Percentiles rank a stretch among this genome's conserved stretches.
phyloP scores from a whole-genome alignment of 2,113 vertebrate genomes.

The Rhinolophus ferrumequinum region DNA sequence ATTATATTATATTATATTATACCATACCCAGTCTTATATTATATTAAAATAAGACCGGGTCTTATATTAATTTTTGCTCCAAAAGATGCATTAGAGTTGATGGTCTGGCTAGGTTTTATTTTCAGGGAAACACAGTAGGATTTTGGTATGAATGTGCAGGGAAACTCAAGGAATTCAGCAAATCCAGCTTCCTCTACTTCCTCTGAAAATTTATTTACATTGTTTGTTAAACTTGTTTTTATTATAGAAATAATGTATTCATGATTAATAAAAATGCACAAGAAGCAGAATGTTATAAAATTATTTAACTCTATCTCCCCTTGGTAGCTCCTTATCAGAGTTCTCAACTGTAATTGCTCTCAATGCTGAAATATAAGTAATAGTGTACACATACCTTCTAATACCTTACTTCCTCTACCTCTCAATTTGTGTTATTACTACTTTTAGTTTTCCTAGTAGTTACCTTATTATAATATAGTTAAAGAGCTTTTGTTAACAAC shows the following conservation, averaged over 20 bases:
- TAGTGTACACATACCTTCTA: neutral
- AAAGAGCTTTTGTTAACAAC: neutral
- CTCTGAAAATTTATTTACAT: slow-evolving; percentile 14
- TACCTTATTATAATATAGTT: neutral
- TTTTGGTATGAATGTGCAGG: neutral
- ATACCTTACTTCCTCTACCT: neutral
- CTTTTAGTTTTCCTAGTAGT: neutral
- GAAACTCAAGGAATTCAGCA: slow-evolving; percentile 43
- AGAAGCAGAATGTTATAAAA: neutral
- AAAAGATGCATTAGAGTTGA: too few relatives aligned
- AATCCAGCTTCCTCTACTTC: neutral
- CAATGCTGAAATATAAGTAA: neutral
- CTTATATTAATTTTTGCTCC: too few relatives aligned
- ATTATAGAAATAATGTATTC: slow-evolving; percentile 5
- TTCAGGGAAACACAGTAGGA: neutral
- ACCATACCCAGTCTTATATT: too few relatives aligned
- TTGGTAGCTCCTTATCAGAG: neutral
- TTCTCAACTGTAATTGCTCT: neutral
- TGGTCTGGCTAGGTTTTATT: too few relatives aligned
- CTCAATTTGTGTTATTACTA: neutral
- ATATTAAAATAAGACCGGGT: too few relatives aligned
- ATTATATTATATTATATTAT: too few relatives aligned
- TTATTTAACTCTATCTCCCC: neutral
- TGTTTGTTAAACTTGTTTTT: slow-evolving; percentile 18
- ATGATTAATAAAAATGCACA: neutral